Evolutionary conservation across 2,888 invertebrate species (phyloP).

Genomic region (Mesochorus sp.): DNA sequence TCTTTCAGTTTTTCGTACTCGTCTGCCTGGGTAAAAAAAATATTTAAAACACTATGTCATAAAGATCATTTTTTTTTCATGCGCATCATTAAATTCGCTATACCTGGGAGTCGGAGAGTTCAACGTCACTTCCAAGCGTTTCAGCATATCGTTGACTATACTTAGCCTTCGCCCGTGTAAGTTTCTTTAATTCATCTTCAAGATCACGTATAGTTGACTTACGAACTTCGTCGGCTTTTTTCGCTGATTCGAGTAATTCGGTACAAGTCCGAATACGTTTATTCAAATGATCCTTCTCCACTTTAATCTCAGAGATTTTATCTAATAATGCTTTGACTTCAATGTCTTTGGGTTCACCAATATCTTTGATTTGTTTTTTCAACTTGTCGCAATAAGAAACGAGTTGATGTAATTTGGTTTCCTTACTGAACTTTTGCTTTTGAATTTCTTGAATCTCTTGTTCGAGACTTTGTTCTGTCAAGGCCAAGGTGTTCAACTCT

Average conservation of each 20-base stretch:
- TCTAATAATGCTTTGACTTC: constrained; percentile 95
- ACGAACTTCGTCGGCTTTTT: constrained; percentile 92
- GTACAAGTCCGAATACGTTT: not conserved
- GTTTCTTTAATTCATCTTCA: constrained; percentile 89
- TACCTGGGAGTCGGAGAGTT: constrained; percentile 94
- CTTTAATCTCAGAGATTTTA: constrained; percentile 40
- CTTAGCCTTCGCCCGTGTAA: constrained; percentile 87
- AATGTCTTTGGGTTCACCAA: constrained; percentile 85
- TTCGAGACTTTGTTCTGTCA: not conserved
- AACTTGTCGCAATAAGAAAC: too few species aligned
- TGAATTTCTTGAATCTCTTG: not conserved
- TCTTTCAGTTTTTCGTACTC: constrained; percentile 96
- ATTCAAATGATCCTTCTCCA: constrained; percentile 3
- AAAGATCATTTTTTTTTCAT: constrained; percentile 1
- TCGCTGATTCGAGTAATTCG: constrained; percentile 84
- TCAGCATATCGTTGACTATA: constrained; percentile 91
- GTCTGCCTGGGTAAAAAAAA: constrained; percentile 83
- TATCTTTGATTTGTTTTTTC: constrained; percentile 95
- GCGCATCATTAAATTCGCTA: constrained; percentile 14
- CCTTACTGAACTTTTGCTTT: not conserved
- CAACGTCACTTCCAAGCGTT: constrained; percentile 86
- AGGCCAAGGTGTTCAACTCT: constrained; percentile 87
- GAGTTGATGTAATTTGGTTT: too few species aligned
- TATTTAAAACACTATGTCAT: not conserved
- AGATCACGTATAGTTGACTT: constrained; percentile 91